Base-by-base conservation (phyloP, 1,140 invertebrate species). In the Lamellibrachia luymesi region DNA sequence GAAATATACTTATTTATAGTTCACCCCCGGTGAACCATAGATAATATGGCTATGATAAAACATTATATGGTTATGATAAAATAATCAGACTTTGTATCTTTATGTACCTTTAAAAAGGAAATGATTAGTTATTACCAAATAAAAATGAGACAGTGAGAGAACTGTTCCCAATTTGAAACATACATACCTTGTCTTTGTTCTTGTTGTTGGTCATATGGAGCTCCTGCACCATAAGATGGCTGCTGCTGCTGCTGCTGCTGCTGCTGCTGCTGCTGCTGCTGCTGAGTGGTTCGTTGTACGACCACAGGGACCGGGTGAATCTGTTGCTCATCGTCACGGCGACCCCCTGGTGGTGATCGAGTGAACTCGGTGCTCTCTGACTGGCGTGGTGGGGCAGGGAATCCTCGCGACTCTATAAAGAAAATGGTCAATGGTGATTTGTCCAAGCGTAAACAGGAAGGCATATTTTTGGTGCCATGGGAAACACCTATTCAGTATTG, bases 231-330 rank as follows among this genome's bases (percentile, higher is more conserved):
- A 80, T 80, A 80, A 80, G 64, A 80, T 22, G 64, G 91, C 22
- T 91, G 91, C 22, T 91, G 51, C 13, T 91, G 91, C n/a, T 91
- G 91, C 91, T 91, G 91, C 91, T 90, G 89, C n/a, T 91, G 91
- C 91, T 91, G 91, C 91, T 90, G 91, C 22, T 91, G 91, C 22
- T 91, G 51, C 13, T 91, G 91, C n/a, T 91, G 91, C 91, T 91
- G 91, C 91, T 90, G 89, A 38, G 64, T 10, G 7, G 64, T 80
- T 22, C 17, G 64, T 22, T 80, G 64, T 22, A 80, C 64, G 0
- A 22, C 25, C 64, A 80, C 64, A 80, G 64, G 17, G 0, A 80
- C 64, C 13, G 64, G 64, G 64, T 80, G 64, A 22, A 80, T 22
- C 64, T 38, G 38, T 38, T 38, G 38, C 38, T 80, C 64, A 22